Evolutionary conservation across 2,113 vertebrate genomes (phyloP).

Genomic region (Casuarius casuarius): DNA sequence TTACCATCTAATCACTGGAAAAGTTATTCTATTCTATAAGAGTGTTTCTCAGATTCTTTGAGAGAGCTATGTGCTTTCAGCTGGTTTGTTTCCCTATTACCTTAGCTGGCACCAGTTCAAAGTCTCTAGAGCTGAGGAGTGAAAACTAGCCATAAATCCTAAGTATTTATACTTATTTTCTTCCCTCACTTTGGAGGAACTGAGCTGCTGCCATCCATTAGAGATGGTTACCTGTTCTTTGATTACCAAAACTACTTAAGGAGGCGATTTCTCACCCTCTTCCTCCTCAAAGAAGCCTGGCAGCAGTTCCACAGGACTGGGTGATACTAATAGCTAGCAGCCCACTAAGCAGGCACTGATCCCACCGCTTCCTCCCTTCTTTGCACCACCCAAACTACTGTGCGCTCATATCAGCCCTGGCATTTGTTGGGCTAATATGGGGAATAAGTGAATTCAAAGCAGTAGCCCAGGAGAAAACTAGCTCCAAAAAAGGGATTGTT

Average conservation of each 20-base stretch:
- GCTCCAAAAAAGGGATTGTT: fast-evolving
- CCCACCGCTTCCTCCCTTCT: not conserved
- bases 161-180: not conserved
- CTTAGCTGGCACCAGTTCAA: not conserved
- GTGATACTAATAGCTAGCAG: not conserved
- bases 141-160: not conserved
- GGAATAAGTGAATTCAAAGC: not conserved
- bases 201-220: not conserved
- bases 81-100: not conserved
- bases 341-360: not conserved
- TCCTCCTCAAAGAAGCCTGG: not conserved
- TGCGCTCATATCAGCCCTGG: not conserved
- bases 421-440: not conserved
- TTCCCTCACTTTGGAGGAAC: not conserved
- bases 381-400: not conserved
- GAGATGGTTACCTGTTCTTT: not conserved
- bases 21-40: not conserved
- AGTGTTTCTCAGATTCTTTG: not conserved
- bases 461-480: not conserved
- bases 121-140: not conserved
- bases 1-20: not conserved
- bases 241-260: not conserved
- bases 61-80: not conserved
- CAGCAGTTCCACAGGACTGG: not conserved
- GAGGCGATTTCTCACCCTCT: not conserved